Evolutionary conservation across 2,888 invertebrate genomes (phyloP), one percentile per base, ranked within the genome.

Genomic region (Conomelus anceps): DNA sequence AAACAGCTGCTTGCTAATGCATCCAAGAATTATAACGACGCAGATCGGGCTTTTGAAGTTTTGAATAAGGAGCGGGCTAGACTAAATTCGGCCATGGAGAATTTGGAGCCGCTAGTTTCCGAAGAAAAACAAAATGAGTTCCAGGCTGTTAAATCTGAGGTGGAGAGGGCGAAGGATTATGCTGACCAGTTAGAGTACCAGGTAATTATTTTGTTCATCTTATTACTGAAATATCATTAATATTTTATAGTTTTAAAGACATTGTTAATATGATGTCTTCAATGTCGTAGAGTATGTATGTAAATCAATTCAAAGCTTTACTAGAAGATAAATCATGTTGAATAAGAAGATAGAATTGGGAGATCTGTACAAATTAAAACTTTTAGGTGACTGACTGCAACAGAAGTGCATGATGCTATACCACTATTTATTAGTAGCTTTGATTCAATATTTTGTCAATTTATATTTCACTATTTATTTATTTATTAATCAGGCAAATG

Each of bases 141-240:
- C 22, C 13, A 29, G 34, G 7, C 26, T 23, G 89, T 88, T 41
- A 11, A 17, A 22, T 34, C 41, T 20, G 90, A 89, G n/a, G 84
- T 85, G 34, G 85, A 87, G 7, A 89, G 88, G 26, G 90, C 89
- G 7, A 24, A 41, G 63, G 88, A 89, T 23, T 89, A 89, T 29
- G 89, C 89, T 34, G 22, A 88, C 17, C 89, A 89, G 88, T 23
- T 86, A n/a, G 24, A 24, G 17, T 23, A 86, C 17, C 86, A 86
- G 86, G 86, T 86, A 22, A 85, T 23, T 7, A 13, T 11, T 13
- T 85, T n/a, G 11, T n/a, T 85, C 3, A 22, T 7, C n/a, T 84
- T 84, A 6, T 4, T 84, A 84, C 26, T 26, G 26, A 7, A 7
- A 7, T 26, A 7, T 26, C 9, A n/a, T n/a, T n/a, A n/a, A n/a